Percentiles rank a stretch among this genome's conserved stretches.
Conservation (phyloP, 92 coral and sea anemone species). For the Galaxea fascicularis region DNA sequence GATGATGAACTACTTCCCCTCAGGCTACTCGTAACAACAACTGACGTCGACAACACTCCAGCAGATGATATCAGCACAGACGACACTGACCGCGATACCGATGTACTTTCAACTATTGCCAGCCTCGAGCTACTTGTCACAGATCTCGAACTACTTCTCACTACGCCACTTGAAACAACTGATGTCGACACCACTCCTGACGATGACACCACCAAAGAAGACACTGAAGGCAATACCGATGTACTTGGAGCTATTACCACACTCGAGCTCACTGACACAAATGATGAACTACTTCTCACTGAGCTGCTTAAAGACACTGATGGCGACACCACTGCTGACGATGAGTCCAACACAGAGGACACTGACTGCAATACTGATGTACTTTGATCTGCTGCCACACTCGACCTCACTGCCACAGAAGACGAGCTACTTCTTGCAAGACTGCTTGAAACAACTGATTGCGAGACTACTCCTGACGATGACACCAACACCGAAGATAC, state of each 20-base stretch:
- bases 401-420: neutral
- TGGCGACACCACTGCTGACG: neutral
- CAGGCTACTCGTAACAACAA: neutral
- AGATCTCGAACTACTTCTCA: neutral
- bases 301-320: neutral
- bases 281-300: neutral
- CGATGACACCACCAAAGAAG: neutral
- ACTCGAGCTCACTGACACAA: neutral
- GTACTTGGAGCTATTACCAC: neutral
- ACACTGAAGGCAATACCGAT: neutral
- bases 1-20: neutral
- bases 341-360: neutral
- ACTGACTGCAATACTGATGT: neutral
- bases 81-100: neutral
- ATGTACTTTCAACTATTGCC: neutral
- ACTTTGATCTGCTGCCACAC: neutral
- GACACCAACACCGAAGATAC: neutral
- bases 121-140: neutral
- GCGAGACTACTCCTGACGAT: neutral
- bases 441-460: conserved; percentile 2
- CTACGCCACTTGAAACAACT: neutral
- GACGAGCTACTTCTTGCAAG: neutral
- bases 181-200: neutral
- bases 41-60: neutral
- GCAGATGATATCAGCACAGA: neutral